A percentile compares a stretch with the other conserved stretches of the same genome.
Conservation (phyloP, 2,113 vertebrate species). For the Prunella fulvescens region DNA sequence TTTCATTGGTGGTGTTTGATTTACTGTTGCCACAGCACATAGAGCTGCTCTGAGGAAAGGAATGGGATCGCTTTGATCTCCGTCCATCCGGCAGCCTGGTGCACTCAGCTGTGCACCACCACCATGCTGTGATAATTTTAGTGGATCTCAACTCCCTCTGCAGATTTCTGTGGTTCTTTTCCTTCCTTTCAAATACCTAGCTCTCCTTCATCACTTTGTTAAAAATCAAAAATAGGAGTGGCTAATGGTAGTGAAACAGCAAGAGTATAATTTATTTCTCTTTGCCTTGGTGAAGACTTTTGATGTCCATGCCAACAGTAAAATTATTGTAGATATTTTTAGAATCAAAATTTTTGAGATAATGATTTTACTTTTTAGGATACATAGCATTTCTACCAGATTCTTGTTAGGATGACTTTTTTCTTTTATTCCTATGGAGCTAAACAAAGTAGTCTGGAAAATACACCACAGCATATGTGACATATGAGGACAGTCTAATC, state of each 20-base stretch:
- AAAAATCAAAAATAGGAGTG: background rate
- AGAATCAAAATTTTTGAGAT: background rate
- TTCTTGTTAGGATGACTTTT: background rate
- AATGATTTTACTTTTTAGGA: background rate
- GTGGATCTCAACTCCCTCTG: background rate
- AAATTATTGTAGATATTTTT: background rate
- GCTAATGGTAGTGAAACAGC: background rate
- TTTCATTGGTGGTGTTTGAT: background rate
- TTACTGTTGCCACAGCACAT: background rate
- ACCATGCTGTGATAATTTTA: rapidly evolving
- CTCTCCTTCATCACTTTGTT: background rate
- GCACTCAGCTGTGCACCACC: background rate
- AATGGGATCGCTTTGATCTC: background rate
- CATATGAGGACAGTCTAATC: background rate
- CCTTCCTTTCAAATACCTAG: background rate
- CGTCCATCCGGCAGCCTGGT: background rate
- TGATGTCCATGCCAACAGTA: background rate
- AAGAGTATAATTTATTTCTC: background rate
- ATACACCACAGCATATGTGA: background rate
- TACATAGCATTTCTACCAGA: background rate
- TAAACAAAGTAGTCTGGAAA: background rate
- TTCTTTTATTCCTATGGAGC: background rate
- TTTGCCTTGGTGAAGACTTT: background rate
- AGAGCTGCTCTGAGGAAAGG: background rate
- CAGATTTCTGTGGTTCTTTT: background rate